Percentiles rank a stretch among this genome's conserved stretches.
phyloP scores from a whole-genome alignment of 2,113 vertebrate species.

The Carassius carassius region DNA sequence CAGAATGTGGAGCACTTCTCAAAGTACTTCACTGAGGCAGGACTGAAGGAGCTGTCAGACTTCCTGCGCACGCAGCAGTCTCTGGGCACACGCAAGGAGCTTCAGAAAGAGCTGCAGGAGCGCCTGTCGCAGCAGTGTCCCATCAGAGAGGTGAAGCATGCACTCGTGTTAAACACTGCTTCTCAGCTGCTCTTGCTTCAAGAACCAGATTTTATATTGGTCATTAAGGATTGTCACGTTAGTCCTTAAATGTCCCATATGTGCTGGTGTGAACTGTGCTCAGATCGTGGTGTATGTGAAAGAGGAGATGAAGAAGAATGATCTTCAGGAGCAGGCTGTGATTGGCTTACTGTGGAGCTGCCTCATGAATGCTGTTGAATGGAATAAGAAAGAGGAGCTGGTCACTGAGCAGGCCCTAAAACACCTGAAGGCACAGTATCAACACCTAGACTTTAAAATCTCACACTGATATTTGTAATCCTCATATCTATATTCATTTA shows the following conservation, averaged over 20 bases:
- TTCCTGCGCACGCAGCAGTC: constrained; percentile 87
- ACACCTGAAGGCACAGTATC: constrained; percentile 83
- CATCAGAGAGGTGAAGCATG: constrained; percentile 81
- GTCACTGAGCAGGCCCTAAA: constrained; percentile 92
- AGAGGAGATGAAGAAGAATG: constrained; percentile 91
- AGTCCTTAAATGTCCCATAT: background rate
- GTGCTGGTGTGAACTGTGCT: constrained; percentile 12
- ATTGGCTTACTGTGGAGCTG: constrained; percentile 90
- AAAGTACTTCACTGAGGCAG: constrained; percentile 88
- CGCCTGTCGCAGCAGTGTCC: constrained; percentile 88
- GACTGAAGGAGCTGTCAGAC: constrained; percentile 89
- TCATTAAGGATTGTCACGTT: background rate
- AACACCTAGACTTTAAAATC: background rate
- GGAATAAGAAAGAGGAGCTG: constrained; percentile 94
- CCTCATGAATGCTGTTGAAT: constrained; percentile 91
- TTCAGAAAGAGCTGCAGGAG: constrained; percentile 90
- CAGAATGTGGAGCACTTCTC: constrained; percentile 93
- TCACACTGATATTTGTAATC: no score
- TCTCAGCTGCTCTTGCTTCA: background rate
- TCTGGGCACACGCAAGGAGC: constrained; percentile 89
- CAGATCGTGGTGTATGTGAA: constrained; percentile 88
- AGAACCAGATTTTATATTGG: background rate
- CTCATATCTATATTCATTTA: no score
- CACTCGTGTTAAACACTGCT: no score
- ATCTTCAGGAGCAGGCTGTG: constrained; percentile 85